phyloP scores from a whole-genome alignment of 2,797 vertebrate species.

The Sus cebifrons region DNA sequence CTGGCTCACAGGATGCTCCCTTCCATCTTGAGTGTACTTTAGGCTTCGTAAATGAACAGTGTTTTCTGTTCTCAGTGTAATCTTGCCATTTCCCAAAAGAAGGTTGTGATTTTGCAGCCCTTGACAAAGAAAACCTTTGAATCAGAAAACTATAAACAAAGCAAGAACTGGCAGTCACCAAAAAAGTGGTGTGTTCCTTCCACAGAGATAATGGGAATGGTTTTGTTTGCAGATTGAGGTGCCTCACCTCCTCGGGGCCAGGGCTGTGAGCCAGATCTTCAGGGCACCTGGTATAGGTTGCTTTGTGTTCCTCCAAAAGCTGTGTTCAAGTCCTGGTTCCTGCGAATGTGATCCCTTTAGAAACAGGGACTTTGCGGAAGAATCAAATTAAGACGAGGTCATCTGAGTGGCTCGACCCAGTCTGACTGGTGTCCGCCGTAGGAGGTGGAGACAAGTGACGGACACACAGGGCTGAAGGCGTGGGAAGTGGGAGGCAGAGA shows the following conservation, averaged over 20 bases:
- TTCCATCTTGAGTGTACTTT: neutral
- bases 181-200: neutral
- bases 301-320: neutral
- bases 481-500: neutral
- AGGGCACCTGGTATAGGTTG: neutral
- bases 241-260: too few species aligned
- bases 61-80: neutral
- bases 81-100: conserved; percentile 42
- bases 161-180: neutral
- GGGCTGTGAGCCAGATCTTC: neutral
- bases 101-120: neutral
- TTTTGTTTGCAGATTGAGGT: neutral
- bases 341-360: neutral
- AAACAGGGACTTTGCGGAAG: neutral
- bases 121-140: conserved; percentile 19
- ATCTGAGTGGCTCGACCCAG: neutral
- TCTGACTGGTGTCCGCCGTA: neutral
- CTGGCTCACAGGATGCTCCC: neutral
- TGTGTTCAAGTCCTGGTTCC: neutral
- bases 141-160: neutral
- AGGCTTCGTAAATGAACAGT: neutral
- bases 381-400: neutral
- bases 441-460: neutral
- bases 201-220: neutral
- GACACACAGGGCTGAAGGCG: too few species aligned